Conservation (phyloP, 1,140 invertebrate species). For the Agraylea sexmaculata region DNA sequence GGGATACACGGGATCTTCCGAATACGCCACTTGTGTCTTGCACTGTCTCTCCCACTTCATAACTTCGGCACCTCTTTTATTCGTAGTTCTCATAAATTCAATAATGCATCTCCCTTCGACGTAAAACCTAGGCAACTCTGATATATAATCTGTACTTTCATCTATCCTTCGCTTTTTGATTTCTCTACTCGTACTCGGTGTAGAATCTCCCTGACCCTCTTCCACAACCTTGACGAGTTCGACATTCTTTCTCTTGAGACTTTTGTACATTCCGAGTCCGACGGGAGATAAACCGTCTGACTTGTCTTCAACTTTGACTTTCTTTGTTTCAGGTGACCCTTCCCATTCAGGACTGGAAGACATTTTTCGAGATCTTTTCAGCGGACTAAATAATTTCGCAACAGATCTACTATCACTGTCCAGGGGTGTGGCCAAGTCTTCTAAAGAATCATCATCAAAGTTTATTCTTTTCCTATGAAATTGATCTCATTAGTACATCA, state of each 20-base stretch:
- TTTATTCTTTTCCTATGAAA: not conserved
- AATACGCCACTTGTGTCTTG: slow-evolving; percentile 44
- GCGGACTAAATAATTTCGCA: slow-evolving; percentile 7
- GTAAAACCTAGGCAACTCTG: slow-evolving; percentile 1
- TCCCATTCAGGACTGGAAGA: slow-evolving; percentile 16
- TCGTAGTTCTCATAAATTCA: slow-evolving; percentile 39
- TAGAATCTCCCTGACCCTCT: slow-evolving; percentile 36
- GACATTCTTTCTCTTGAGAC: slow-evolving; percentile 10
- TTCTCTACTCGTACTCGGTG: slow-evolving; percentile 29
- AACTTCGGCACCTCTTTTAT: slow-evolving; percentile 33
- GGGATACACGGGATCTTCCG: slow-evolving; percentile 32
- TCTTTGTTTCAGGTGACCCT: slow-evolving; percentile 9
- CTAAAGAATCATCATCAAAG: not conserved
- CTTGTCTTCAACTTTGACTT: slow-evolving; percentile 17
- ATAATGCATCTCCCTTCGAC: slow-evolving; percentile 34
- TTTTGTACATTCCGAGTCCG: slow-evolving; percentile 23
- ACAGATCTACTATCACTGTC: slow-evolving; percentile 6
- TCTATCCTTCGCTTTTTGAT: not conserved
- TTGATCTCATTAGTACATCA: too few species aligned
- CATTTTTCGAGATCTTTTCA: slow-evolving; percentile 10
- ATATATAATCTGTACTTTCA: not conserved
- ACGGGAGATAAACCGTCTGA: slow-evolving; percentile 26
- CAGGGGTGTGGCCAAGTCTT: slow-evolving; percentile 16
- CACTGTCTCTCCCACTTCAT: slow-evolving; percentile 45
- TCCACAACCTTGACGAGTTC: slow-evolving; percentile 28